A percentile compares a stretch with the other conserved stretches of the same genome.
Conservation (phyloP, 2,797 vertebrate species). For the Dallia pectoralis region DNA sequence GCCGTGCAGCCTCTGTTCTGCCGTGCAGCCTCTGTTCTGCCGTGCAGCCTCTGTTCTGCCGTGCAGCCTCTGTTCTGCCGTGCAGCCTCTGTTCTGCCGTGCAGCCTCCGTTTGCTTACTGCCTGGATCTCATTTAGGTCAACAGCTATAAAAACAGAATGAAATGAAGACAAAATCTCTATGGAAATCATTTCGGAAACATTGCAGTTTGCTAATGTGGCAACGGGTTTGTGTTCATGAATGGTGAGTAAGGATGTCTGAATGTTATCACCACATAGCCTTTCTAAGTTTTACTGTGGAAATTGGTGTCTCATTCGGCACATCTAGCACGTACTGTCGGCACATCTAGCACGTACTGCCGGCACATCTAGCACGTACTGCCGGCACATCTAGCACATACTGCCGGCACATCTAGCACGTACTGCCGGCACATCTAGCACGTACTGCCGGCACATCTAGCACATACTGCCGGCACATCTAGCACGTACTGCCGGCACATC, state of each 20-base stretch:
- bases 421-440: background rate
- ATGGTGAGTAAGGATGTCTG: no score
- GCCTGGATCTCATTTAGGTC: no score
- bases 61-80: no score
- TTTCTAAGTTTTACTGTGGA: constrained; percentile 30
- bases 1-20: background rate
- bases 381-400: background rate
- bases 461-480: constrained; percentile 59
- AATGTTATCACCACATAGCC: no score
- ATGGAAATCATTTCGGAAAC: no score
- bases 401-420: background rate
- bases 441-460: background rate
- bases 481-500: constrained; percentile 57
- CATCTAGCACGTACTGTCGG: constrained; percentile 52
- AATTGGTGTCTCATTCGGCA: constrained; percentile 53
- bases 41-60: background rate
- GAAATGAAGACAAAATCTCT: no score
- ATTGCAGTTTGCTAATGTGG: no score
- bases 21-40: no score
- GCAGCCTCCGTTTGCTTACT: no score
- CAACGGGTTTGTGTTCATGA: no score
- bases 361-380: background rate
- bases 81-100: background rate
- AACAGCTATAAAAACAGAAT: no score
- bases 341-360: background rate